Base-by-base conservation (phyloP, 2,113 vertebrate genomes). In the Typhlomys cinereus region DNA sequence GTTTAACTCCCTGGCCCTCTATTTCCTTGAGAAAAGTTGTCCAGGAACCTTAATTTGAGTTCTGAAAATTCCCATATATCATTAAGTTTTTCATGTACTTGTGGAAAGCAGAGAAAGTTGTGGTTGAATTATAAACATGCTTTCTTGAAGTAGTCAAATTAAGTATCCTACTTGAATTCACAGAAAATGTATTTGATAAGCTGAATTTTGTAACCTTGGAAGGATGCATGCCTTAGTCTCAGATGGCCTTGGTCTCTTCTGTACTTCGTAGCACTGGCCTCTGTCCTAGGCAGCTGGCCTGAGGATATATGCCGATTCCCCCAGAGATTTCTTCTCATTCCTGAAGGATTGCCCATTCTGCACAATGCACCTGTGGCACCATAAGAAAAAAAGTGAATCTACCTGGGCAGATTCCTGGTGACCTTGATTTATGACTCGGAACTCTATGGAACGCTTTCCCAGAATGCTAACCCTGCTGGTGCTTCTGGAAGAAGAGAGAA, bases 381-480 rank as follows among this genome's bases (percentile, higher is more conserved):
- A 61, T n/a, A 25, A 76, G 89, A 52, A 81, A 54, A n/a, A 54
- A 48, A 70, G 54, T 44, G 46, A n/a, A 46, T 70, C 88, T 46
- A 74, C 66, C 75, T 62, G 79, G 88, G 69, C 46, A 54, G 48
- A 36, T n/a, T 88, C 79, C 80, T 66, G 48, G 74, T 36, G 70
- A 90, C 78, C 59, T 76, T 83, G 87, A 89, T 79, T 94, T 86
- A 95, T 0, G 31, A 70, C 39, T 71, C 90, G 48, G 50, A 54
- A 59, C 59, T 48, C 59, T 27, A 27, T 20, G 41, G 69, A 89
- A 57, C 75, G 34, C 59, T 84, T 76, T 86, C 36, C 46, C 66
- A 54, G 90, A 83, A 87, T 91, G 84, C 66, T 75, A 48, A 73
- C 61, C 17, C 76, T 61, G 25, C 23, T 69, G 27, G 48, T 39